Conservation (phyloP, 1,140 invertebrate species). For the Pachyrhynchus sulphureomaculatus region DNA sequence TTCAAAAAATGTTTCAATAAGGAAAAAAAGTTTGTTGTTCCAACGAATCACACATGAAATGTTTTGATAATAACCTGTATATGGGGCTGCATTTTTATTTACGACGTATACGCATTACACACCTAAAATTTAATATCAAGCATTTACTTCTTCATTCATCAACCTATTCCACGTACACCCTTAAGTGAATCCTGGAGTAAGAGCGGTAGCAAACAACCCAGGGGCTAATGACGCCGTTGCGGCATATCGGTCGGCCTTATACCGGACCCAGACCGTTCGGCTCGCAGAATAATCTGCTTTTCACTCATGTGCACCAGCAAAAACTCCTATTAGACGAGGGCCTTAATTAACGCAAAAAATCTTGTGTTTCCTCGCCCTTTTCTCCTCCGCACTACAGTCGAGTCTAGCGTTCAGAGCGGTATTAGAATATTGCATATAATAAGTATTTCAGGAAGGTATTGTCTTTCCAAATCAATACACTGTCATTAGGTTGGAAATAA, state of each 20-base stretch:
- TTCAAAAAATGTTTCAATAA: too few relatives aligned
- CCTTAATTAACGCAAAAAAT: constrained; percentile 48
- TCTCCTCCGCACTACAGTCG: too few relatives aligned
- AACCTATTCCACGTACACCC: neutral
- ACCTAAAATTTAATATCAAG: too few relatives aligned
- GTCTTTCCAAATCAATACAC: too few relatives aligned
- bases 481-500: too few relatives aligned
- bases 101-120: too few relatives aligned
- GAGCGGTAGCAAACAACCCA: constrained; percentile 17
- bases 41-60: too few relatives aligned
- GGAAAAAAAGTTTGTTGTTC: too few relatives aligned
- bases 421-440: constrained; percentile 20
- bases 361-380: constrained; percentile 2
- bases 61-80: too few relatives aligned
- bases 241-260: constrained; percentile 15
- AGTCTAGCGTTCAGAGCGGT: neutral
- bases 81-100: too few relatives aligned
- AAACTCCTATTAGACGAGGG: constrained; percentile 45
- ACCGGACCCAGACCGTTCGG: constrained; percentile 6
- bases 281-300: constrained; percentile 42
- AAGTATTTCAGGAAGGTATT: too few relatives aligned
- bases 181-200: constrained; percentile 28
- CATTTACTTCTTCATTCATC: constrained; percentile 16
- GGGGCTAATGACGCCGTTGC: constrained; percentile 37
- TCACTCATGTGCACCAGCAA: constrained; percentile 43